Evolutionary conservation across 23 tunicate species (phyloP).

Genomic region (Trididemnum miniatum): DNA sequence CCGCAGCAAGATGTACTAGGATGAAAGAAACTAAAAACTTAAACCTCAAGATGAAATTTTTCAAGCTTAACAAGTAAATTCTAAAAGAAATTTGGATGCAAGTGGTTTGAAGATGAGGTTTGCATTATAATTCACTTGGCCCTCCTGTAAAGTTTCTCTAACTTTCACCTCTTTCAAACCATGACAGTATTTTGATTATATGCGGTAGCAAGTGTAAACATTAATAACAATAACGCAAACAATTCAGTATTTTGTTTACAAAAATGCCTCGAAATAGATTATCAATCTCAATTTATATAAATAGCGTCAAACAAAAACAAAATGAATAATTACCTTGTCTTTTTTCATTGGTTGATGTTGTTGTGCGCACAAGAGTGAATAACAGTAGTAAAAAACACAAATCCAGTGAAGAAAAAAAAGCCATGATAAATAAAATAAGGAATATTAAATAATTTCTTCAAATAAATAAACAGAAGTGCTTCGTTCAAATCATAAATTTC

Average conservation of each 20-base stretch:
- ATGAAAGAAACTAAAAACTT: too few relatives aligned
- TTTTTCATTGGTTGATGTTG: neutral
- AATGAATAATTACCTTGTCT: constrained; percentile 6
- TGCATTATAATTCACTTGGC: too few relatives aligned
- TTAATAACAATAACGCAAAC: neutral
- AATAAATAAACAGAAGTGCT: constrained; percentile 32
- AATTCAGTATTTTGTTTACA: neutral
- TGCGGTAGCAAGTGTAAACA: neutral
- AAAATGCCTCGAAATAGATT: neutral
- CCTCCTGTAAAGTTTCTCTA: too few relatives aligned
- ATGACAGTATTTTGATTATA: neutral
- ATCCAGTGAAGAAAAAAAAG: neutral
- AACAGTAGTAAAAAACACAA: neutral
- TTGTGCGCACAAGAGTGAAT: neutral
- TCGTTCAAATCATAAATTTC: too few relatives aligned
- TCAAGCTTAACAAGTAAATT: too few relatives aligned
- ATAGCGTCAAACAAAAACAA: neutral
- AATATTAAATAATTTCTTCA: neutral
- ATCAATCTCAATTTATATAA: neutral
- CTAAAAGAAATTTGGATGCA: too few relatives aligned
- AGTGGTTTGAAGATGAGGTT: too few relatives aligned
- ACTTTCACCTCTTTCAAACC: too few relatives aligned
- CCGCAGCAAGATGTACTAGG: too few relatives aligned
- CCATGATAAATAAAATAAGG: constrained; percentile 30
- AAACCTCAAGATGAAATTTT: too few relatives aligned